A percentile compares a stretch with the other conserved stretches of the same genome.
Conservation (phyloP, 2,113 vertebrate genomes). For the Ochotona curzoniae region DNA sequence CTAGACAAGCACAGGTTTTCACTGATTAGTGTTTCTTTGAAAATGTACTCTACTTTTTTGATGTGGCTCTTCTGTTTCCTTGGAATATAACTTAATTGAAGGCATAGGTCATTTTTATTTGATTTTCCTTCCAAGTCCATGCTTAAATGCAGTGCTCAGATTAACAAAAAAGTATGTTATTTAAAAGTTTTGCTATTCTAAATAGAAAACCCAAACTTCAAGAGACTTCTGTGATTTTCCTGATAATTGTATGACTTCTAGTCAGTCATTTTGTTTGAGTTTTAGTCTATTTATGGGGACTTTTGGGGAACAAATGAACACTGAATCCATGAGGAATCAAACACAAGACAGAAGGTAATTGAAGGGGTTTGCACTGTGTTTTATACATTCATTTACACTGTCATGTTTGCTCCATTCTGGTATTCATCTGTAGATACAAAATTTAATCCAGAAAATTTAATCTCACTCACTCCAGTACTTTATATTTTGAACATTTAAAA, state of each 20-base stretch:
- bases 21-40: not conserved
- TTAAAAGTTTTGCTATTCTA: not conserved
- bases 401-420: not conserved
- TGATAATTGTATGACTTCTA: not conserved
- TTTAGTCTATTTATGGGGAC: not conserved
- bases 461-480: not conserved
- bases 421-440: not conserved
- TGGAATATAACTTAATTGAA: not conserved
- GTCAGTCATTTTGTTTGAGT: not conserved
- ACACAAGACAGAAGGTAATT: too few species aligned
- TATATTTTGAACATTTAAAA: not conserved
- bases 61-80: not conserved
- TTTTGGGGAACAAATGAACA: not conserved
- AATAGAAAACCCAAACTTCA: not conserved
- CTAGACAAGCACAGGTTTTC: not conserved
- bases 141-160: not conserved
- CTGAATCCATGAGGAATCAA: not conserved
- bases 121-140: not conserved
- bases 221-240: not conserved
- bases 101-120: not conserved
- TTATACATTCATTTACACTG: rapidly evolving
- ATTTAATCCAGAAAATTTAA: not conserved
- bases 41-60: not conserved
- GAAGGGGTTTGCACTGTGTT: not conserved
- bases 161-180: not conserved